phyloP scores from a whole-genome alignment of 2,888 invertebrate species.

The Orthosia gothica region DNA sequence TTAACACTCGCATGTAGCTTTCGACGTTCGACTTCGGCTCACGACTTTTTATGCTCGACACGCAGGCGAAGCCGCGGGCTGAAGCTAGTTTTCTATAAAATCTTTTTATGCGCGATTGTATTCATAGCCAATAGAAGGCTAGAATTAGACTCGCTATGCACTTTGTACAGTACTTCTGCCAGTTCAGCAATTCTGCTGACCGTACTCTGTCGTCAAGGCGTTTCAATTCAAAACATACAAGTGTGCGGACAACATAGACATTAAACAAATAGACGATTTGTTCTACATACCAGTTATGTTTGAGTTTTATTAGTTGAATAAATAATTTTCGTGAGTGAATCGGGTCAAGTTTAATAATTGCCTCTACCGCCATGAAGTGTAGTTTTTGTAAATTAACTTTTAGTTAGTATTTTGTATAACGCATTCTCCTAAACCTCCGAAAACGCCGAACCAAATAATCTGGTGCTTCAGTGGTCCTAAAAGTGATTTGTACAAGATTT shows the following conservation, averaged over 20 bases:
- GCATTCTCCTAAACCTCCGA: too few species aligned
- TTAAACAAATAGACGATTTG: constrained; percentile 15
- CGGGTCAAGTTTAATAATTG: constrained; percentile 3
- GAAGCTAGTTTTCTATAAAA: background rate
- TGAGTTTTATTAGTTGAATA: constrained; percentile 3
- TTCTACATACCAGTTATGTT: constrained; percentile 1
- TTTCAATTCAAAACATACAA: constrained; percentile 1
- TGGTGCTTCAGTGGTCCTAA: too few species aligned
- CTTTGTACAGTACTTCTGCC: constrained; percentile 25
- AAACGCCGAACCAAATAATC: too few species aligned
- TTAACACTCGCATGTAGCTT: too few species aligned
- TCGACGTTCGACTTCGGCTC: too few species aligned
- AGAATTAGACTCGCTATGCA: constrained; percentile 1
- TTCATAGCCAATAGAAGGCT: background rate
- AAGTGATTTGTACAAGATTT: too few species aligned
- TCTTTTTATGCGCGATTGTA: constrained; percentile 20
- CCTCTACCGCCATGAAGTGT: background rate
- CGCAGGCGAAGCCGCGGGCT: too few species aligned
- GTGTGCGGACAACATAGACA: constrained; percentile 30
- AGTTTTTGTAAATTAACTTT: background rate
- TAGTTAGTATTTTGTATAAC: too few species aligned
- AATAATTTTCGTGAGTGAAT: background rate
- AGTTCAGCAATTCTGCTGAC: constrained; percentile 30
- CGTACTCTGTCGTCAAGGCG: constrained; percentile 11
- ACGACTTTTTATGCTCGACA: too few species aligned